Conservation (phyloP, 2,888 invertebrate genomes). For the Galeruca laticollis region DNA sequence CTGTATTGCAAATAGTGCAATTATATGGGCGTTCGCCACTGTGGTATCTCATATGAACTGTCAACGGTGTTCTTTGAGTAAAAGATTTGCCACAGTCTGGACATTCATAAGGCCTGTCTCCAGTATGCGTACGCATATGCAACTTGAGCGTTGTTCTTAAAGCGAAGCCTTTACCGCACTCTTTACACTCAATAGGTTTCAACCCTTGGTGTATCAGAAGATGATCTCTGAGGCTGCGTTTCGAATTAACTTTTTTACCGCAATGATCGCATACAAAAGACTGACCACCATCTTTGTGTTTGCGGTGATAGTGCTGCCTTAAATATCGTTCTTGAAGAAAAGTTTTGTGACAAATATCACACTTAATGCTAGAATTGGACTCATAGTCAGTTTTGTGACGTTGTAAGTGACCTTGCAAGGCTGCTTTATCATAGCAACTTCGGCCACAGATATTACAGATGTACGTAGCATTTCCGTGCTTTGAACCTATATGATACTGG, state of each 20-base stretch:
- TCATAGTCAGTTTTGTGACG: constrained; percentile 49
- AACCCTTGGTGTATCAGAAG: constrained; percentile 63
- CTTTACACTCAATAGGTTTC: constrained; percentile 60
- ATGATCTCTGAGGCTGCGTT: constrained; percentile 59
- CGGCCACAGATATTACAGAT: constrained; percentile 54
- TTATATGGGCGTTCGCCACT: constrained; percentile 58
- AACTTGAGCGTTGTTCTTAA: constrained; percentile 61
- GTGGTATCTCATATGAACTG: constrained; percentile 57
- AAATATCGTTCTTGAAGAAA: constrained; percentile 56
- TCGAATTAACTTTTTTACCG: constrained; percentile 59
- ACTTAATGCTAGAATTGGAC: constrained; percentile 59
- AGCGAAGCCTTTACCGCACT: constrained; percentile 64
- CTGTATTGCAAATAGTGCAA: constrained; percentile 55
- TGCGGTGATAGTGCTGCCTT: constrained; percentile 53
- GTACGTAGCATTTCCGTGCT: constrained; percentile 50
- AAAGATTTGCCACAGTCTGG: constrained; percentile 58
- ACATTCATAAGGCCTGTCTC: constrained; percentile 61
- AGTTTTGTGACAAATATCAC: constrained; percentile 56
- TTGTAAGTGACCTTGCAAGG: constrained; percentile 52
- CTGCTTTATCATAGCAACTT: constrained; percentile 51
- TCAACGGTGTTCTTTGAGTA: constrained; percentile 58
- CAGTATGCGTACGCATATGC: constrained; percentile 64
- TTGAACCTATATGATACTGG: constrained; percentile 53
- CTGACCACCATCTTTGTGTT: constrained; percentile 56
- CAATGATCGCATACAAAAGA: constrained; percentile 58